Percentiles rank a stretch among this genome's conserved stretches.
Evolutionary conservation across 64 coral and sea anemone genomes (phyloP).

Genomic region (Dendronephthya gigantea): DNA sequence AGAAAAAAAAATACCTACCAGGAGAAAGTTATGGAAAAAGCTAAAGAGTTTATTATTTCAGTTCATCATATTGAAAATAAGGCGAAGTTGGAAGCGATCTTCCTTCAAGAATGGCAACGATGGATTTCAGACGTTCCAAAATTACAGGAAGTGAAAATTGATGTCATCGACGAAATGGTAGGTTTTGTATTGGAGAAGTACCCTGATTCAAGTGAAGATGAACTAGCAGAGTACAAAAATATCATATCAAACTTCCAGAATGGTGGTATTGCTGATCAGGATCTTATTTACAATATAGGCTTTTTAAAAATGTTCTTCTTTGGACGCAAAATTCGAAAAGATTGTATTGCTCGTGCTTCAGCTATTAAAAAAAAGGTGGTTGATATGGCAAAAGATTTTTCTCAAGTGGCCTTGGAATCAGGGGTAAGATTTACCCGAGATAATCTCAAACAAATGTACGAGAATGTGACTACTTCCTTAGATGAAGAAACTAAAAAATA

Average conservation of each 20-base stretch:
- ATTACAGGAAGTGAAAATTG: background rate
- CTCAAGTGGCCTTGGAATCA: background rate
- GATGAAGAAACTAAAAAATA: background rate
- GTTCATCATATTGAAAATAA: background rate
- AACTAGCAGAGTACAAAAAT: background rate
- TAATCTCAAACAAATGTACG: background rate
- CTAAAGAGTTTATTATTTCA: background rate
- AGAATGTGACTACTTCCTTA: background rate
- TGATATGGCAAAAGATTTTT: background rate
- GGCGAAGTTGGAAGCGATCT: background rate
- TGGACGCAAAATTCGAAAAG: too few relatives aligned
- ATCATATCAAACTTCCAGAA: too few relatives aligned
- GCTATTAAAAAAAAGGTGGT: background rate
- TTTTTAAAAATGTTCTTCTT: too few relatives aligned
- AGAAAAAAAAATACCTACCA: background rate
- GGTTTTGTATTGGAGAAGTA: background rate
- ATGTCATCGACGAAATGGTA: background rate
- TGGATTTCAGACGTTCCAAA: background rate
- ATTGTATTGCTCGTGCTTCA: background rate
- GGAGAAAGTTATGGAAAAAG: background rate
- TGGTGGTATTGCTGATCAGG: too few relatives aligned
- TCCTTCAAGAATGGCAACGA: background rate
- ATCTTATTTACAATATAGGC: too few relatives aligned
- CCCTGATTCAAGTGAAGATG: background rate
- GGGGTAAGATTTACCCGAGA: background rate